phyloP scores from a whole-genome alignment of 2,113 vertebrate species.

The Lynx canadensis region DNA sequence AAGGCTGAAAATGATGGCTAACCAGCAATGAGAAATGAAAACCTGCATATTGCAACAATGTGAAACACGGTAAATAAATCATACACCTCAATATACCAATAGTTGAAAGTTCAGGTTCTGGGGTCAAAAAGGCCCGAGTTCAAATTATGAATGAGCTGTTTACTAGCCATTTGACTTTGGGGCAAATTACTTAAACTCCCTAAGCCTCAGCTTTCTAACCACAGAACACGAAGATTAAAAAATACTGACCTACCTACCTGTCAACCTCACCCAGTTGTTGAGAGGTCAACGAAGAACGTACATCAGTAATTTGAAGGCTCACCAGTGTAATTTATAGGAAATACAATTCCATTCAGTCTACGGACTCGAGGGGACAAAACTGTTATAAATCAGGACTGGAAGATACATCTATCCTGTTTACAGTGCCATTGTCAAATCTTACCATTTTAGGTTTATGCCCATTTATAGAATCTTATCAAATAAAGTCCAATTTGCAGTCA shows the following conservation, averaged over 20 bases:
- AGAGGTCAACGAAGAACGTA: not conserved
- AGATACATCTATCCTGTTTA: not conserved
- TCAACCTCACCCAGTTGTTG: not conserved
- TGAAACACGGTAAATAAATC: not conserved
- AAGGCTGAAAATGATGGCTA: not conserved
- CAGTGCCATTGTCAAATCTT: not conserved
- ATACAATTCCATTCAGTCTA: constrained; percentile 41
- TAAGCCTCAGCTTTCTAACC: not conserved
- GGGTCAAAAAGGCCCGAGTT: not conserved
- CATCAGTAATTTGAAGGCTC: constrained; percentile 2
- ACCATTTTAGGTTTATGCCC: not conserved
- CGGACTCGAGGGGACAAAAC: not conserved
- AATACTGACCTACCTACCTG: not conserved
- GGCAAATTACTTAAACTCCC: not conserved
- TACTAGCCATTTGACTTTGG: not conserved
- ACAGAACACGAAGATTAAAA: constrained; percentile 47
- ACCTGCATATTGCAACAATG: not conserved
- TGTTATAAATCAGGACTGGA: not conserved
- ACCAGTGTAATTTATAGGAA: not conserved
- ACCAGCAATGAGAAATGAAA: not conserved
- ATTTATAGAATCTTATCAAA: not conserved
- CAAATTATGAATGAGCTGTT: not conserved
- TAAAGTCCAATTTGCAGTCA: not conserved
- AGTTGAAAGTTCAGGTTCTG: not conserved
- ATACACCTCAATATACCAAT: not conserved